Percentiles rank a stretch among this genome's conserved stretches.
phyloP scores from a whole-genome alignment of 2,797 vertebrate species.

The Chaunax sp. region DNA sequence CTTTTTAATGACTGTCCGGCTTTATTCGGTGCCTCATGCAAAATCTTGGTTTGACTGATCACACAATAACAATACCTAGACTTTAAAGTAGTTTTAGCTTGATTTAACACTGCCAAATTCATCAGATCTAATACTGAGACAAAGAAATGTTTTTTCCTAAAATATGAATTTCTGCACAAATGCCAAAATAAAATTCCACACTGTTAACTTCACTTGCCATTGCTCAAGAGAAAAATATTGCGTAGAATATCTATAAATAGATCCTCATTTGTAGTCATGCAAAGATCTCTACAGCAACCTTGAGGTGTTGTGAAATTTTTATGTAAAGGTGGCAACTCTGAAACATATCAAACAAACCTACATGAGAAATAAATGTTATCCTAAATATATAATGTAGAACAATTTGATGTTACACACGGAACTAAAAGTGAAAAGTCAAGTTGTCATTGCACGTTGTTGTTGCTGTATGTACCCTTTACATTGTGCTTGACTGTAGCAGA shows the following conservation, averaged over 20 bases:
- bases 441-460: slow-evolving; percentile 1
- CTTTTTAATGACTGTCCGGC: background rate
- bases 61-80: no score
- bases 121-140: background rate
- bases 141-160: background rate
- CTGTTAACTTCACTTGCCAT: background rate
- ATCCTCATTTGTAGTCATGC: slow-evolving; percentile 17
- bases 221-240: slow-evolving; percentile 2
- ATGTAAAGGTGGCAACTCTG: no score
- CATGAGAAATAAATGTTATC: background rate
- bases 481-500: slow-evolving; percentile 9
- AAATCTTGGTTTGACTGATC: background rate
- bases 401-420: background rate
- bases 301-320: slow-evolving; percentile 26
- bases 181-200: background rate
- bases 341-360: slow-evolving; percentile 8
- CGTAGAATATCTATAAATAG: slow-evolving; percentile 8
- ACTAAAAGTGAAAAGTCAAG: slow-evolving; percentile 15
- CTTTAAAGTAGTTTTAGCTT: background rate
- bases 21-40: background rate
- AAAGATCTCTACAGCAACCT: slow-evolving; percentile 17
- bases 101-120: background rate
- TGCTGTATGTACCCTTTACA: no score
- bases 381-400: background rate
- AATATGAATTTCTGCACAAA: background rate